These are phyloP conservation scores for Balanococcus diminutus DNA, from an alignment of 2,888 invertebrate species.

Conservation along the genomic window DNA sequence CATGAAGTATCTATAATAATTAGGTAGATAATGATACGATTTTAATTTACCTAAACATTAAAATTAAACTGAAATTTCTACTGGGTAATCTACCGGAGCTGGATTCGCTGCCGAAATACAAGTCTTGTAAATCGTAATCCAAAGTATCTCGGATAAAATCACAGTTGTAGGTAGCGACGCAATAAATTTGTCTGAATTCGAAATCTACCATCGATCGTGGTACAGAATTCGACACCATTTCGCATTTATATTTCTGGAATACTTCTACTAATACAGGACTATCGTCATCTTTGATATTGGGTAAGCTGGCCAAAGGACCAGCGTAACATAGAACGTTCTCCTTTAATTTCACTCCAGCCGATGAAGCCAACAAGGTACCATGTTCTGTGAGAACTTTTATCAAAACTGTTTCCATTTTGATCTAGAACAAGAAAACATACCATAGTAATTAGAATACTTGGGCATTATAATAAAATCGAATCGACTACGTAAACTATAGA, in stretches of 20 bases:
- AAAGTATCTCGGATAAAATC: background rate
- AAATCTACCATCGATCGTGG: background rate
- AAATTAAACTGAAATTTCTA: background rate
- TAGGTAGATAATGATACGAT: background rate
- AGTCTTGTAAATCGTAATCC: conserved; percentile 16
- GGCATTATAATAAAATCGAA: background rate
- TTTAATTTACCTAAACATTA: conserved; percentile 41
- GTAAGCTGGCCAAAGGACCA: background rate
- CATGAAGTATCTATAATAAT: background rate
- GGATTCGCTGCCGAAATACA: conserved; percentile 9
- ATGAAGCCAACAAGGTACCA: background rate
- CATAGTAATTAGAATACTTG: background rate
- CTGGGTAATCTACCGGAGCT: background rate
- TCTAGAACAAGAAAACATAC: background rate
- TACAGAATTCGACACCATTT: background rate
- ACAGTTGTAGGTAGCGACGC: background rate
- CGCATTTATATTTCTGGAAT: background rate
- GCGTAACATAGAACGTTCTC: background rate
- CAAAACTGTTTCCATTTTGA: conserved; percentile 3
- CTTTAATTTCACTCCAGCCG: background rate
- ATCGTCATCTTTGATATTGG: background rate
- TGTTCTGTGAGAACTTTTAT: background rate
- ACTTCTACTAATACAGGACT: background rate
- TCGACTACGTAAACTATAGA: background rate
- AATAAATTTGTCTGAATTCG: background rate